Evolutionary conservation across 2,888 invertebrate species (phyloP).

Genomic region (Syrphus vitripennis): DNA sequence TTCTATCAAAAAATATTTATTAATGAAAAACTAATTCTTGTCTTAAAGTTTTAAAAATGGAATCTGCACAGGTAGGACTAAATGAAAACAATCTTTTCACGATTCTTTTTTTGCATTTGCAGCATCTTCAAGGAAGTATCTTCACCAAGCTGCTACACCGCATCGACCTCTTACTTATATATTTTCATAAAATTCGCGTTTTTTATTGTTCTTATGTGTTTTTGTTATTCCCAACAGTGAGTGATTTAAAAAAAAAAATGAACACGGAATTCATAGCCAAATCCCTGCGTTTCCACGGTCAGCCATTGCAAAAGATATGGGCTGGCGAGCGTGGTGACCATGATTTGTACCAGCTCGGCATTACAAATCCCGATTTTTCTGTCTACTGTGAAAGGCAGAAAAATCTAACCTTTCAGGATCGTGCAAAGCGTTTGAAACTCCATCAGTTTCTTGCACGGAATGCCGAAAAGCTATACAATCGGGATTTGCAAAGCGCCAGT

Average conservation of each 20-base stretch:
- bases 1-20: background rate
- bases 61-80: background rate
- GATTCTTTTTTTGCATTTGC: background rate
- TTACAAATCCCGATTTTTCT: constrained; percentile 86
- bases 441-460: constrained; percentile 94
- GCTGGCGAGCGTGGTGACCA: constrained; percentile 91
- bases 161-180: constrained; percentile 20
- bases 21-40: background rate
- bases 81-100: background rate
- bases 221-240: constrained; percentile 31
- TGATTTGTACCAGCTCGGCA: constrained; percentile 85
- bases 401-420: constrained; percentile 90
- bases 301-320: constrained; percentile 93
- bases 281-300: constrained; percentile 92
- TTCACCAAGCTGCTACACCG: background rate
- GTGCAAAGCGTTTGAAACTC: constrained; percentile 90
- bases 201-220: constrained; percentile 22
- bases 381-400: constrained; percentile 91
- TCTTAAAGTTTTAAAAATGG: background rate
- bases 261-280: constrained; percentile 83
- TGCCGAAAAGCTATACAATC: constrained; percentile 88
- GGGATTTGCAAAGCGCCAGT: constrained; percentile 81
- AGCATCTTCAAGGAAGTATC: background rate
- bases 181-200: background rate
- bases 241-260: constrained; percentile 70